phyloP scores from a whole-genome alignment of 92 coral and sea anemone genomes.

The Phenganax marumi region DNA sequence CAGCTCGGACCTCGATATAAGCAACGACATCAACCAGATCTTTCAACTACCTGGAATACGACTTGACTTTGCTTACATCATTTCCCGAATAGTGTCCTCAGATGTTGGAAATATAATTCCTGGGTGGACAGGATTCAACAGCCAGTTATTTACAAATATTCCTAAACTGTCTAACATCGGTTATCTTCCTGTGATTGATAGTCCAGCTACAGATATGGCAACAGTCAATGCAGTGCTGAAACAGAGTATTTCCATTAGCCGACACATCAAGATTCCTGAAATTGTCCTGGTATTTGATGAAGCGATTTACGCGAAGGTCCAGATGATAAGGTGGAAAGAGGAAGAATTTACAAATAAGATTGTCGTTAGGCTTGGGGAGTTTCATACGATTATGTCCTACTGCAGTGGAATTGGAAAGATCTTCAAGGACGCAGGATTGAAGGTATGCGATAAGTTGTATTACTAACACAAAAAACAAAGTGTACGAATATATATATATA shows the following conservation, averaged over 20 bases:
- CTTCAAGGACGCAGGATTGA: too few relatives aligned
- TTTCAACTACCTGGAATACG: background rate
- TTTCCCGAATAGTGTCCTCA: background rate
- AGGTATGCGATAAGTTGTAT: too few relatives aligned
- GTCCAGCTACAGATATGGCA: slow-evolving; percentile 53
- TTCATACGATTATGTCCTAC: too few relatives aligned
- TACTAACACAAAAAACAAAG: too few relatives aligned
- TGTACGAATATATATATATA: too few relatives aligned
- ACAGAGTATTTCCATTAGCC: slow-evolving; percentile 55
- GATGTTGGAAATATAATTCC: background rate
- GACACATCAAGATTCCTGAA: slow-evolving; percentile 42
- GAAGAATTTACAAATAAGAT: slow-evolving; percentile 33
- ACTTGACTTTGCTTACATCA: background rate
- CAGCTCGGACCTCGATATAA: background rate
- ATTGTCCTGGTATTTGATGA: too few relatives aligned
- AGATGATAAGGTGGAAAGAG: slow-evolving; percentile 43
- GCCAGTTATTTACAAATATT: slow-evolving; percentile 38
- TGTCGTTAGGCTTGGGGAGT: slow-evolving; percentile 52
- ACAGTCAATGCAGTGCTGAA: slow-evolving; percentile 50
- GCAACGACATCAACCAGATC: background rate
- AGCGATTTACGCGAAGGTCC: too few relatives aligned
- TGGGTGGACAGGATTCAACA: slow-evolving; percentile 31
- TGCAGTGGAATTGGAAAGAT: too few relatives aligned
- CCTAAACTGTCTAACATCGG: slow-evolving; percentile 31
- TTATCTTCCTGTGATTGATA: slow-evolving; percentile 51